Evolutionary conservation across 2,888 invertebrate species (phyloP).

Genomic region (Pristionchus fissidentatus): DNA sequence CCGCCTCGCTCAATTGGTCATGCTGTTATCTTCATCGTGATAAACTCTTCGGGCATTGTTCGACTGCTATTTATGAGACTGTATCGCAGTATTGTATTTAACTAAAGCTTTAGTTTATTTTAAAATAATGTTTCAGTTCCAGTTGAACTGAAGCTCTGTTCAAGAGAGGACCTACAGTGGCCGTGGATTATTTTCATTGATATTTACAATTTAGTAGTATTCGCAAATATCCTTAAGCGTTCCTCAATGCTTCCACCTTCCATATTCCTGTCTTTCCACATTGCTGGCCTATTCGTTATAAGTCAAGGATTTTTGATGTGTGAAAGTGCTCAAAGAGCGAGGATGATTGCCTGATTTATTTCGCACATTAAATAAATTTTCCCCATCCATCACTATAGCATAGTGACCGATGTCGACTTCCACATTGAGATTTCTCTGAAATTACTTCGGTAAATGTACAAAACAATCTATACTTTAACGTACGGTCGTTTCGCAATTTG

Average conservation of each 20-base stretch:
- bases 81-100: not conserved
- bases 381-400: no score
- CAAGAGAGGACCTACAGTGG: not conserved
- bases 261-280: no score
- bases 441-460: no score
- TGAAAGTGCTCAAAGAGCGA: not conserved
- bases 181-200: not conserved
- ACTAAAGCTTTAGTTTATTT: not conserved
- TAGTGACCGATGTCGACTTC: no score
- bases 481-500: no score
- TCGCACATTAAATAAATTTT: no score
- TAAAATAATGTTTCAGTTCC: not conserved
- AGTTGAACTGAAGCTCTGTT: not conserved
- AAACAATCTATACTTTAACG: no score
- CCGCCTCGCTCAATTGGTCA: constrained; percentile 50
- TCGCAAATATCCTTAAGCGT: not conserved
- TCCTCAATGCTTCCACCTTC: not conserved
- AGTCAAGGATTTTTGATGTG: no score
- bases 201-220: not conserved
- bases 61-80: not conserved
- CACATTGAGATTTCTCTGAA: no score
- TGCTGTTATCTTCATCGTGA: no score
- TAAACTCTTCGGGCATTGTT: not conserved
- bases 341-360: not conserved
- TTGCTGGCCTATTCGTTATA: no score